Evolutionary conservation across 2,888 invertebrate genomes (phyloP).

Genomic region (Pollenia griseotomentosa): DNA sequence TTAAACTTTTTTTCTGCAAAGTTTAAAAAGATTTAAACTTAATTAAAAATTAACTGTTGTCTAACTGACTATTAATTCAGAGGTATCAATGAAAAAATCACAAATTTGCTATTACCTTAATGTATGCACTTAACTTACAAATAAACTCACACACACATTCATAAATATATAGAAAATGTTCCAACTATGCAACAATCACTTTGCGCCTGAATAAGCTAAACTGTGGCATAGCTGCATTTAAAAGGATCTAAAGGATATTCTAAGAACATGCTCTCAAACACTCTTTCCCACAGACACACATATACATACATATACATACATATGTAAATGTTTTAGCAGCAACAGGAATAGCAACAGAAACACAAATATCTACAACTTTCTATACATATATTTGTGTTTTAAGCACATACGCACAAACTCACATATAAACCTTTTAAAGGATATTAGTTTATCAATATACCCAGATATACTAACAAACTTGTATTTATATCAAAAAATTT

Average conservation of each 20-base stretch:
- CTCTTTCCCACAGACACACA: slow-evolving; percentile 1
- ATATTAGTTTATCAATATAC: slow-evolving; percentile 55
- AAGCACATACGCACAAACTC: not conserved
- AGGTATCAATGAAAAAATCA: too few relatives aligned
- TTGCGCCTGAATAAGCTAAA: slow-evolving; percentile 71
- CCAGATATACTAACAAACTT: not conserved
- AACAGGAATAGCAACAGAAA: slow-evolving; percentile 21
- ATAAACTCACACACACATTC: not conserved
- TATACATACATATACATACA: not conserved
- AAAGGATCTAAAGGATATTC: slow-evolving; percentile 66
- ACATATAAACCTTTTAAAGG: not conserved
- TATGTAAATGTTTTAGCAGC: slow-evolving; percentile 1
- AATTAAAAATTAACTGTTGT: too few relatives aligned
- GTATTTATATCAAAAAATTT: not conserved
- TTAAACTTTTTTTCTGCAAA: too few relatives aligned
- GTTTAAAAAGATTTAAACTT: too few relatives aligned
- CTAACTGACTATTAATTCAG: too few relatives aligned
- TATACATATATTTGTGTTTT: slow-evolving; percentile 8
- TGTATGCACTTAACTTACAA: not conserved
- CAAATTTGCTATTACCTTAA: slow-evolving; percentile 11
- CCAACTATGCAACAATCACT: slow-evolving; percentile 69
- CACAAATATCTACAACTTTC: slow-evolving; percentile 43
- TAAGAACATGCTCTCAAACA: slow-evolving; percentile 33
- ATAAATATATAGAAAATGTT: slow-evolving; percentile 31
- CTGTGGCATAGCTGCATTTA: slow-evolving; percentile 71